phyloP scores from a whole-genome alignment of 2,113 vertebrate species.

The Cynocephalus volans region DNA sequence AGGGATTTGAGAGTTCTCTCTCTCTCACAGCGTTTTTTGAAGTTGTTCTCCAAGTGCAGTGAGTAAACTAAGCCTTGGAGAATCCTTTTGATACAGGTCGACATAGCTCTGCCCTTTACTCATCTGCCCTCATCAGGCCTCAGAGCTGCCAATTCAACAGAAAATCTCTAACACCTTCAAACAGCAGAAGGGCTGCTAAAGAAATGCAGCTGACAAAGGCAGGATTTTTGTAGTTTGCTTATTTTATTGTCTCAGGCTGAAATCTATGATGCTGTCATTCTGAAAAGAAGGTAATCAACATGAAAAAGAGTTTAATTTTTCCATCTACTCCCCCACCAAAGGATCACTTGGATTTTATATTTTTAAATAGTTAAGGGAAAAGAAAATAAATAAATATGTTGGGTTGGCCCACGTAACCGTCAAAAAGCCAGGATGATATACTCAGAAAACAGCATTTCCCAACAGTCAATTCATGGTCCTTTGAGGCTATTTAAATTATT shows the following conservation, averaged over 20 bases:
- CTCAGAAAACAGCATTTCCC: background rate
- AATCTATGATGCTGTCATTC: background rate
- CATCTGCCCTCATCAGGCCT: background rate
- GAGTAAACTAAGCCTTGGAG: constrained; percentile 29
- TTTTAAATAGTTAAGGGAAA: background rate
- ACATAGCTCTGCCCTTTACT: constrained; percentile 11
- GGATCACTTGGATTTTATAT: background rate
- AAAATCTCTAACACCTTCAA: constrained; percentile 48
- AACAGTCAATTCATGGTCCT: background rate
- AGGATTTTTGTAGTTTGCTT: background rate
- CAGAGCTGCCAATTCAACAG: constrained; percentile 63
- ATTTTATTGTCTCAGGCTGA: background rate
- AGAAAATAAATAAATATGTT: constrained; percentile 9
- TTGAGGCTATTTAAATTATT: constrained; percentile 21
- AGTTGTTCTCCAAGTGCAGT: constrained; percentile 38
- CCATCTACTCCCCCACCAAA: background rate
- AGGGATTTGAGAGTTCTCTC: constrained; percentile 57
- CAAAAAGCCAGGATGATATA: background rate
- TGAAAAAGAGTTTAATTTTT: background rate
- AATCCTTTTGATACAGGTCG: constrained; percentile 49
- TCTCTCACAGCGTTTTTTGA: constrained; percentile 27
- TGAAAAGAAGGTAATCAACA: constrained; percentile 12
- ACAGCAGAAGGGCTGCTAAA: background rate
- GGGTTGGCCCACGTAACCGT: background rate
- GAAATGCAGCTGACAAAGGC: constrained; percentile 48